Conservation (phyloP, 2,888 invertebrate species). For the Amphipoea lucens region DNA sequence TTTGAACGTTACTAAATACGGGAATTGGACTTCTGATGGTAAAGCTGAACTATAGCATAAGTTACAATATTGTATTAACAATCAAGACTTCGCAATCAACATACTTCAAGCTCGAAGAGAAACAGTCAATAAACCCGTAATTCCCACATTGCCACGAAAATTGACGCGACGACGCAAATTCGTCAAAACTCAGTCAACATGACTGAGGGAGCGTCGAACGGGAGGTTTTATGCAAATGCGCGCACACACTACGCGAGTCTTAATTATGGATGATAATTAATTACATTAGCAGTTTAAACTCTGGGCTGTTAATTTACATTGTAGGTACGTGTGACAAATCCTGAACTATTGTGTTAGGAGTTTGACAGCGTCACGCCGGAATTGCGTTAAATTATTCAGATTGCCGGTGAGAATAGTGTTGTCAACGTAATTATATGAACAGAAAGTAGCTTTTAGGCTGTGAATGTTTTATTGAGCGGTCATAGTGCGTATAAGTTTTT, state of each 20-base stretch:
- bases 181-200: constrained; percentile 59
- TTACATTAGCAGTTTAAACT: constrained; percentile 74
- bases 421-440: constrained; percentile 40
- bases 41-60: not conserved
- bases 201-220: constrained; percentile 30
- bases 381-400: constrained; percentile 62
- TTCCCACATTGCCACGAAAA: constrained; percentile 31
- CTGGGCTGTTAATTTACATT: constrained; percentile 66
- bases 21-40: not conserved
- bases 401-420: constrained; percentile 45
- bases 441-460: constrained; percentile 18
- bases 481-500: not conserved
- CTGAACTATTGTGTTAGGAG: constrained; percentile 59
- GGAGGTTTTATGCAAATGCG: constrained; percentile 65
- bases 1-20: not conserved
- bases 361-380: constrained; percentile 52
- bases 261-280: constrained; percentile 77
- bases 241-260: constrained; percentile 68
- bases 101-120: constrained; percentile 4
- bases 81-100: constrained; percentile 17
- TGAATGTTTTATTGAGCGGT: constrained; percentile 3
- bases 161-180: constrained; percentile 38
- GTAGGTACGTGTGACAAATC: constrained; percentile 57
- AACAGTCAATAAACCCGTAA: constrained; percentile 28
- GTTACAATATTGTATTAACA: not conserved